Conservation (phyloP, 1,140 invertebrate genomes). For the Dreissena rostriformis region DNA sequence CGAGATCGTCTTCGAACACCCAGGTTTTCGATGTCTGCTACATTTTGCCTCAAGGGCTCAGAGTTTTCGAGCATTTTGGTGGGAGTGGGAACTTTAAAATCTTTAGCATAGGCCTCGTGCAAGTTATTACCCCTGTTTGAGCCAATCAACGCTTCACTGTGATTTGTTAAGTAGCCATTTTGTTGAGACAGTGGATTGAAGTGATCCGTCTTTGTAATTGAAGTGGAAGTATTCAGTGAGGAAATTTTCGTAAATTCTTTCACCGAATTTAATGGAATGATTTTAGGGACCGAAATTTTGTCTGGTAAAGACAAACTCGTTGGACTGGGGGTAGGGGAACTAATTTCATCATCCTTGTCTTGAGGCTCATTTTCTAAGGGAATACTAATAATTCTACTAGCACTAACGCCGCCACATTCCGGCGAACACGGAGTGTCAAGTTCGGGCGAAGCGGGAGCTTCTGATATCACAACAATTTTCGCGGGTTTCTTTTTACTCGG, state of each 20-base stretch:
- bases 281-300: constrained; percentile 40
- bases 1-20: constrained; percentile 26
- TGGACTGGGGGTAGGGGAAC: background rate
- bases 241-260: background rate
- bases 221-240: background rate
- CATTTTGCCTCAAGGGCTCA: too few species aligned
- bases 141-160: background rate
- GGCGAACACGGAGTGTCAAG: constrained; percentile 21
- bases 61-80: constrained; percentile 35
- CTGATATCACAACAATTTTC: constrained; percentile 38
- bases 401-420: background rate
- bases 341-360: background rate
- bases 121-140: constrained; percentile 1
- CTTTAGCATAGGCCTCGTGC: constrained; percentile 37
- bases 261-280: constrained; percentile 51
- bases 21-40: constrained; percentile 41
- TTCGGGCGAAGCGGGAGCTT: constrained; percentile 23
- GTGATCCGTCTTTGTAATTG: background rate
- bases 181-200: constrained; percentile 9
- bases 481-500: constrained; percentile 1
- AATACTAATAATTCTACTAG: constrained; percentile 45
- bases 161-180: constrained; percentile 35
- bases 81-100: constrained; percentile 65
- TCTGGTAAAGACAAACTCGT: too few species aligned
- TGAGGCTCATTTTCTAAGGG: constrained; percentile 45